phyloP scores from a whole-genome alignment of 2,888 invertebrate species.

The Zeuzera pyrina region DNA sequence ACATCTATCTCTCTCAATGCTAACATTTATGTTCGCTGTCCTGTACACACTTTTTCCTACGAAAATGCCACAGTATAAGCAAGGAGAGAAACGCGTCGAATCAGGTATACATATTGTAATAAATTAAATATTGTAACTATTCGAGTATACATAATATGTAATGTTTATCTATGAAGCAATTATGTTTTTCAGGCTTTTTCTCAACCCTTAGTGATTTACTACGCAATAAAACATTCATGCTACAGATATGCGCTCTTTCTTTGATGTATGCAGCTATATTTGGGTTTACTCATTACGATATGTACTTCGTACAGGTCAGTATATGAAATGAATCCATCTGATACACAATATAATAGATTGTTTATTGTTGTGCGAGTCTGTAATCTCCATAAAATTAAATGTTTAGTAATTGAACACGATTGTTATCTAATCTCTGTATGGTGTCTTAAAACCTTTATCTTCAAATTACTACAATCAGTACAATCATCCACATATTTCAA shows the following conservation, averaged over 20 bases:
- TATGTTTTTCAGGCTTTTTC: conserved; percentile 27
- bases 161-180: background rate
- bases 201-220: conserved; percentile 32
- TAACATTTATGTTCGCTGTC: conserved; percentile 50
- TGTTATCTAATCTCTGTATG: no score
- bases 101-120: no score
- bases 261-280: conserved; percentile 41
- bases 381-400: no score
- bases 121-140: no score
- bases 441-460: no score
- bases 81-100: conserved; percentile 13
- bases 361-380: no score
- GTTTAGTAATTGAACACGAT: no score
- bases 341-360: no score
- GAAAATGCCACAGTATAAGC: conserved; percentile 30
- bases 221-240: conserved; percentile 33
- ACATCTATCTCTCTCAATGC: conserved; percentile 45
- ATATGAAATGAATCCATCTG: no score
- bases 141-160: background rate
- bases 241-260: conserved; percentile 39
- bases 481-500: no score
- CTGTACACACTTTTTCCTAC: conserved; percentile 50
- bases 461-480: no score
- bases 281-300: conserved; percentile 43
- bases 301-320: conserved; percentile 39